phyloP scores from a whole-genome alignment of 1,140 invertebrate species.

The Neodiprion lecontei region DNA sequence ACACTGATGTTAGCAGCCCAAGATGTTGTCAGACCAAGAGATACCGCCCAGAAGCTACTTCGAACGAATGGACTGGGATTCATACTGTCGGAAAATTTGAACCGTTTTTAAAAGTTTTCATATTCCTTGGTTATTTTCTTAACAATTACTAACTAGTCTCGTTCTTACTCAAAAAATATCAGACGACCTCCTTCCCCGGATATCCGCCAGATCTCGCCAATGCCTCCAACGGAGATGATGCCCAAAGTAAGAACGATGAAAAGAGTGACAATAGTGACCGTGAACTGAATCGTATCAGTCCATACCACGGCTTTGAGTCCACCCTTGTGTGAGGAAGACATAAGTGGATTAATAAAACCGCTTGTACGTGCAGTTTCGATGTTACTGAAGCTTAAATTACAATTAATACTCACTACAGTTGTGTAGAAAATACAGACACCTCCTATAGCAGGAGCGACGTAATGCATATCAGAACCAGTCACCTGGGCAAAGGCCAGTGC shows the following conservation, averaged over 20 bases:
- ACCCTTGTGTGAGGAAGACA: slow-evolving; percentile 55
- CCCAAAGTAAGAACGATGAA: slow-evolving; percentile 71
- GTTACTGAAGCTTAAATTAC: no score
- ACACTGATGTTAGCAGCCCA: slow-evolving; percentile 68
- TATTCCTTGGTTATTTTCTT: neutral
- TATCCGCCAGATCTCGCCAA: slow-evolving; percentile 49
- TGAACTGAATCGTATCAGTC: slow-evolving; percentile 75
- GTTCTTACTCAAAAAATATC: slow-evolving; percentile 47
- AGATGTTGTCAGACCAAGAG: slow-evolving; percentile 64
- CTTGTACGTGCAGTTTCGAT: no score
- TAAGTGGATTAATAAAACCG: no score
- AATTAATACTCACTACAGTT: slow-evolving; percentile 65
- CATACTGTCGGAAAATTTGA: slow-evolving; percentile 51
- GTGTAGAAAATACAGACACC: slow-evolving; percentile 82
- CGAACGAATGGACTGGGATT: slow-evolving; percentile 64
- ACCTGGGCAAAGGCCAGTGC: slow-evolving; percentile 69
- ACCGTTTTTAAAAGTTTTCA: neutral
- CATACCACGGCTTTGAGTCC: slow-evolving; percentile 79
- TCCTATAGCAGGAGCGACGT: slow-evolving; percentile 74
- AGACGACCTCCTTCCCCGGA: slow-evolving; percentile 45
- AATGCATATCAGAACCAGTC: slow-evolving; percentile 71
- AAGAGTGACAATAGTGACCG: slow-evolving; percentile 72
- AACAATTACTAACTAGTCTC: neutral
- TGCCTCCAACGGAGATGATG: slow-evolving; percentile 69
- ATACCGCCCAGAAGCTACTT: slow-evolving; percentile 67